Evolutionary conservation across 2,113 vertebrate species (phyloP).

Genomic region (Oenanthe oenanthe): DNA sequence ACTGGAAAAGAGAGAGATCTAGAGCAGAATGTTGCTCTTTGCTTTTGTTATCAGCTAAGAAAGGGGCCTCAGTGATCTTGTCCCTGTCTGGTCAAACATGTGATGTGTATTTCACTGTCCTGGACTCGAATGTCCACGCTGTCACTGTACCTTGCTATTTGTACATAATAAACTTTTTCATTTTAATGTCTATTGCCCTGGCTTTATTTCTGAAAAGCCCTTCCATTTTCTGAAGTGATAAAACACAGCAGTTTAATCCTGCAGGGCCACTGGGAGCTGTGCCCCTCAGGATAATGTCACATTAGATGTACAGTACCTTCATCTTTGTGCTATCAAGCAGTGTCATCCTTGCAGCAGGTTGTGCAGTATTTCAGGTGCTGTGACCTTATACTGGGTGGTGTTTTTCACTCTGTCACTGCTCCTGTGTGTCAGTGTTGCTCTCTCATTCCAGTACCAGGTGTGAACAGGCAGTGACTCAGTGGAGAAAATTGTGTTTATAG

Average conservation of each 20-base stretch:
- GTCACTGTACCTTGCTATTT: neutral
- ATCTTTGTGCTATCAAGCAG: neutral
- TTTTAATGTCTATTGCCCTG: neutral
- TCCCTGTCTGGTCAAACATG: neutral
- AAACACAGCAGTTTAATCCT: neutral
- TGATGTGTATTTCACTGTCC: neutral
- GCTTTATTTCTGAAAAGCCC: neutral
- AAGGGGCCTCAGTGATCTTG: neutral
- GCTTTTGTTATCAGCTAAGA: neutral
- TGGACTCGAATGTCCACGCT: neutral
- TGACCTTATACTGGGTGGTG: neutral
- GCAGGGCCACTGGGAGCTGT: neutral
- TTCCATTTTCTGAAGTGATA: neutral
- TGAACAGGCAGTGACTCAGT: neutral
- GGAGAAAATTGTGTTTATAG: neutral
- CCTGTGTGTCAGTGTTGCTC: fast-evolving
- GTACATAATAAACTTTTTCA: neutral
- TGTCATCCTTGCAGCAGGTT: neutral
- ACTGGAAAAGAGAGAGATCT: neutral
- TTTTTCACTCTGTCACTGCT: neutral
- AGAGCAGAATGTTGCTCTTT: neutral
- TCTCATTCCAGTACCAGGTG: neutral
- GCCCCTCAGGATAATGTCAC: neutral
- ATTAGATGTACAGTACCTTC: neutral
- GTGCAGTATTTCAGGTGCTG: neutral